Conservation (phyloP, 2,113 vertebrate species). For the Entelurus aequoreus region DNA sequence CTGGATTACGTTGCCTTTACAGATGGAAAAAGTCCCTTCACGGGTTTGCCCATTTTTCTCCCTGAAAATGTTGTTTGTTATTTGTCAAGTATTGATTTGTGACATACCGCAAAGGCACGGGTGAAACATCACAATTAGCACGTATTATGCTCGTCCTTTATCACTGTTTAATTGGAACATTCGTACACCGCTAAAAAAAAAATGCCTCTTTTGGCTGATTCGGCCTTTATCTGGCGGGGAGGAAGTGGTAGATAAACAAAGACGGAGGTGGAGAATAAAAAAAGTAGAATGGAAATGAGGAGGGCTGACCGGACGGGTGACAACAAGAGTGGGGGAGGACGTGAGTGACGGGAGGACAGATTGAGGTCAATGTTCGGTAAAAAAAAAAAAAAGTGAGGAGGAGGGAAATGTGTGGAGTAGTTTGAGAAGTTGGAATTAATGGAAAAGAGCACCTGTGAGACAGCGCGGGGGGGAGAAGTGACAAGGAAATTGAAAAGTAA, state of each 20-base stretch:
- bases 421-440: constrained; percentile 25
- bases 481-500: constrained; percentile 23
- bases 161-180: neutral
- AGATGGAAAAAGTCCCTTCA: constrained; percentile 18
- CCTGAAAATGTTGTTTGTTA: too few species aligned
- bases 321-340: constrained; percentile 9
- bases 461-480: constrained; percentile 4
- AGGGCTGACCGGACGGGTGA: constrained; percentile 18
- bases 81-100: too few species aligned
- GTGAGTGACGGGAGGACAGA: constrained; percentile 42
- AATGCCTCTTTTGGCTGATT: constrained; percentile 32
- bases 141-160: too few species aligned
- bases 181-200: constrained; percentile 33
- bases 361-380: constrained; percentile 44
- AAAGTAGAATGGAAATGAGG: constrained; percentile 19
- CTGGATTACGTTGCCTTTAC: constrained; percentile 12
- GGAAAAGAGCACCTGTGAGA: constrained; percentile 4
- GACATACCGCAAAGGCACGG: too few species aligned
- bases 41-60: too few species aligned
- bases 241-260: constrained; percentile 6
- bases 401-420: constrained; percentile 9
- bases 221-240: constrained; percentile 16
- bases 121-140: too few species aligned
- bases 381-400: constrained; percentile 18
- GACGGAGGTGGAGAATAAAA: neutral